phyloP scores from a whole-genome alignment of 2,888 invertebrate genomes.

The Agriotes lineatus region DNA sequence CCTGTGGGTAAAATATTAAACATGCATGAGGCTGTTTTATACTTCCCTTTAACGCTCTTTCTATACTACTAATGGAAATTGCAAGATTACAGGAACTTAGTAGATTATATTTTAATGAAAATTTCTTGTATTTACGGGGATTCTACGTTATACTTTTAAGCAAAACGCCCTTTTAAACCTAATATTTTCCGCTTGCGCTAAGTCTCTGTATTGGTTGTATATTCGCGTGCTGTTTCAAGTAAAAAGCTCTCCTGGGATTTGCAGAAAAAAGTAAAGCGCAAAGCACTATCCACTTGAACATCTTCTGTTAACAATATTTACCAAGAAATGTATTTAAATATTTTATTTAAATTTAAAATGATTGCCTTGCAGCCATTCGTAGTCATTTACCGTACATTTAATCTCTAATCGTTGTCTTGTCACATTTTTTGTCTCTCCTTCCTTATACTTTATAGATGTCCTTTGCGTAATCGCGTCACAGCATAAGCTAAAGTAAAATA shows the following conservation, averaged over 20 bases:
- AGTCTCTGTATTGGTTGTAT: neutral
- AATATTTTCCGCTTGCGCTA: neutral
- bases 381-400: too few species aligned
- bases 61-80: constrained; percentile 42
- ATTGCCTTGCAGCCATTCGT: too few species aligned
- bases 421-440: too few species aligned
- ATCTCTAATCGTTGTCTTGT: too few species aligned
- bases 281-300: too few species aligned
- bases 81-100: constrained; percentile 41
- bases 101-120: constrained; percentile 42
- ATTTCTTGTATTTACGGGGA: constrained; percentile 36
- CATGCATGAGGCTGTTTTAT: constrained; percentile 59
- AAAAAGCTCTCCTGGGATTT: too few species aligned
- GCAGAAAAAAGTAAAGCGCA: too few species aligned
- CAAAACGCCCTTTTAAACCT: neutral
- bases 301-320: neutral
- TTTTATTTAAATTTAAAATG: too few species aligned
- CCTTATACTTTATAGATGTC: too few species aligned
- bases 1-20: constrained; percentile 62
- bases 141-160: neutral
- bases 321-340: too few species aligned
- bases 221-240: neutral
- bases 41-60: constrained; percentile 43
- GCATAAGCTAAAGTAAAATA: too few species aligned
- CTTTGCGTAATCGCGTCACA: too few species aligned